Evolutionary conservation across 2,797 vertebrate species (phyloP).

Genomic region (Myripristis jacobus): DNA sequence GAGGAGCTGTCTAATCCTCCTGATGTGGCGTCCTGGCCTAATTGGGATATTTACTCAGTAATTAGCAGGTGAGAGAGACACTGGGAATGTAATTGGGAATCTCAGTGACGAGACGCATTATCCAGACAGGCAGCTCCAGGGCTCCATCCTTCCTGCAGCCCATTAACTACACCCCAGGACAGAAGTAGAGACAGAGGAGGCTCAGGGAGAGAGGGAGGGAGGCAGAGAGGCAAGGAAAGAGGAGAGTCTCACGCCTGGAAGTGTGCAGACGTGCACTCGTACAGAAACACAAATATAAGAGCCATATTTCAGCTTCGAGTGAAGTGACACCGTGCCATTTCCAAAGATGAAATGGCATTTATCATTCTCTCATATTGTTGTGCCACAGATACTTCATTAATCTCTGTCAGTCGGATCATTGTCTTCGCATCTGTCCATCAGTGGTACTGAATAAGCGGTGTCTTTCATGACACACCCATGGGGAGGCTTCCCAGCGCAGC

Average conservation of each 20-base stretch:
- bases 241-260: conserved; percentile 7
- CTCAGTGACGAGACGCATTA: conserved; percentile 81
- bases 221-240: not conserved
- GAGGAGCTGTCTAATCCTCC: conserved; percentile 84
- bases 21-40: conserved; percentile 86
- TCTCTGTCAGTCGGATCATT: conserved; percentile 72
- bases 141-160: conserved; percentile 81
- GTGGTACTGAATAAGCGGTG: conserved; percentile 47
- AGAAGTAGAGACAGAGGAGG: conserved; percentile 53
- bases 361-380: conserved; percentile 65
- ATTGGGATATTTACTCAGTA: conserved; percentile 93
- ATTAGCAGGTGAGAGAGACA: conserved; percentile 90
- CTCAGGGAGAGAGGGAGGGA: conserved; percentile 22
- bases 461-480: conserved; percentile 54
- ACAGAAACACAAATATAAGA: conserved; percentile 50
- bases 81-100: conserved; percentile 86
- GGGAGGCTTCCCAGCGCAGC: conserved; percentile 49
- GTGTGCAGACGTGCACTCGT: conserved; percentile 30
- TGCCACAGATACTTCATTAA: conserved; percentile 67
- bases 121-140: conserved; percentile 75
- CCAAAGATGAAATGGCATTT: conserved; percentile 59
- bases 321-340: conserved; percentile 59
- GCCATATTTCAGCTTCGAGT: conserved; percentile 52
- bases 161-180: conserved; percentile 79
- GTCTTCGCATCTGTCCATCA: conserved; percentile 73